Conservation (phyloP, 1,140 invertebrate species). For the Rhynchophorus ferrugineus region DNA sequence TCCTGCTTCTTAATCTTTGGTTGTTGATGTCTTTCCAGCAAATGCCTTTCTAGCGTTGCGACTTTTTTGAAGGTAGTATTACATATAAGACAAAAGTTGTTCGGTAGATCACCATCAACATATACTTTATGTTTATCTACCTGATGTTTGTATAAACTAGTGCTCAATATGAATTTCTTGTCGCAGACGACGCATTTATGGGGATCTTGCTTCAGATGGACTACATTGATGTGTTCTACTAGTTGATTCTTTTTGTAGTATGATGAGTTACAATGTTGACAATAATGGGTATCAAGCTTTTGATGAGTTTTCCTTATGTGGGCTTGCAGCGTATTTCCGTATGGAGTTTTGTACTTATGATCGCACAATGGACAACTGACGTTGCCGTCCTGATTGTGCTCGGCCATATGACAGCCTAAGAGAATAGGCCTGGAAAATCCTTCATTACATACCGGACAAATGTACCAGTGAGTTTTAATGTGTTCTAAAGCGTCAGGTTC, state of each 20-base stretch:
- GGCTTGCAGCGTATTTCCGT: slow-evolving; percentile 2
- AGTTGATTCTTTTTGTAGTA: slow-evolving; percentile 9
- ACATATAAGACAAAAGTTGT: slow-evolving; percentile 8
- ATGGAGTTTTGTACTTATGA: neutral
- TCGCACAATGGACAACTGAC: slow-evolving; percentile 4
- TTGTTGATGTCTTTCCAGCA: slow-evolving; percentile 6
- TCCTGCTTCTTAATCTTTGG: slow-evolving; percentile 25
- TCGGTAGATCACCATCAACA: slow-evolving; percentile 10
- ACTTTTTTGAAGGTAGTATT: slow-evolving; percentile 12
- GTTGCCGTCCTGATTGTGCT: slow-evolving; percentile 18
- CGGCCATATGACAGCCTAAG: slow-evolving; percentile 6
- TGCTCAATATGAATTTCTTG: slow-evolving; percentile 8
- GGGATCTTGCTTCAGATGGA: slow-evolving; percentile 10
- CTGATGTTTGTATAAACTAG: slow-evolving; percentile 13
- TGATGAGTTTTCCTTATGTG: neutral
- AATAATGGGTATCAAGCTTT: slow-evolving; percentile 1
- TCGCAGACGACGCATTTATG: slow-evolving; percentile 10
- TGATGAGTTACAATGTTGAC: slow-evolving; percentile 2
- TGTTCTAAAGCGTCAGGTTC: neutral
- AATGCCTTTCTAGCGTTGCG: slow-evolving; percentile 3
- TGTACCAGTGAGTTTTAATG: neutral
- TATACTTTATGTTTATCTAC: slow-evolving; percentile 10
- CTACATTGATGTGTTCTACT: slow-evolving; percentile 8
- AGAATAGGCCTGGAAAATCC: neutral
- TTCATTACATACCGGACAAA: neutral